Percentiles rank a stretch among this genome's conserved stretches.
Evolutionary conservation across 2,113 vertebrate species (phyloP).

Genomic region (Sigmodon hispidus): DNA sequence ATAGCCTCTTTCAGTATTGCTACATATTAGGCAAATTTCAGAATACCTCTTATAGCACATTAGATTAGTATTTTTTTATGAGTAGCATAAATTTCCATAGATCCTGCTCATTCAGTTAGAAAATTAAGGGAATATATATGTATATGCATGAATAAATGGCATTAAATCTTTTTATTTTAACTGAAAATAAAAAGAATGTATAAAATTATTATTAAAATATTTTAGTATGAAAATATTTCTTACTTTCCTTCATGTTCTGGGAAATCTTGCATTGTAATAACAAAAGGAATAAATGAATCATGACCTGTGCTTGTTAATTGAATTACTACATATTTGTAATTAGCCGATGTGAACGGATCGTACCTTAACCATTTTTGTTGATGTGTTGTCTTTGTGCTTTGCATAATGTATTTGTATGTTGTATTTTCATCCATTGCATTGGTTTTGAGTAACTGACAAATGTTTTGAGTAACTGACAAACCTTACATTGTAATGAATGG

Average conservation of each 20-base stretch:
- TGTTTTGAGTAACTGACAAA: slow-evolving; percentile 51
- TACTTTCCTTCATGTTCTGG: slow-evolving; percentile 33
- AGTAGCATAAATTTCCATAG: slow-evolving; percentile 25
- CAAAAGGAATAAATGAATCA: slow-evolving; percentile 83
- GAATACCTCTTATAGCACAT: slow-evolving; percentile 77
- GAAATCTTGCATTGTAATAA: slow-evolving; percentile 59
- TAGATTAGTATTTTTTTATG: slow-evolving; percentile 49
- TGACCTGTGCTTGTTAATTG: slow-evolving; percentile 83
- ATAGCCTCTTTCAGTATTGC: slow-evolving; percentile 81
- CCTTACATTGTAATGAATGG: slow-evolving; percentile 58
- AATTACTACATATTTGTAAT: slow-evolving; percentile 79
- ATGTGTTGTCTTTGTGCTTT: slow-evolving; percentile 81
- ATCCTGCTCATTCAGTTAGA: slow-evolving; percentile 12
- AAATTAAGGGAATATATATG: not conserved
- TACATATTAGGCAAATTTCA: slow-evolving; percentile 74
- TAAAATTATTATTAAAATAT: slow-evolving; percentile 49
- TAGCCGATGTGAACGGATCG: slow-evolving; percentile 79
- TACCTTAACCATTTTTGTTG: slow-evolving; percentile 79
- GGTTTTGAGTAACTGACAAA: slow-evolving; percentile 38
- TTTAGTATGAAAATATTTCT: slow-evolving; percentile 37
- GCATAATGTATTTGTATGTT: slow-evolving; percentile 71
- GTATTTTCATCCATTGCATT: slow-evolving; percentile 68
- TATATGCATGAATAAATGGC: not conserved
- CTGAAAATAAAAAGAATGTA: slow-evolving; percentile 63
- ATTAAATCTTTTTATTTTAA: slow-evolving; percentile 58